A percentile compares a stretch with the other conserved stretches of the same genome.
Evolutionary conservation across 2,888 invertebrate genomes (phyloP).

Genomic region (Drosophila quinaria): DNA sequence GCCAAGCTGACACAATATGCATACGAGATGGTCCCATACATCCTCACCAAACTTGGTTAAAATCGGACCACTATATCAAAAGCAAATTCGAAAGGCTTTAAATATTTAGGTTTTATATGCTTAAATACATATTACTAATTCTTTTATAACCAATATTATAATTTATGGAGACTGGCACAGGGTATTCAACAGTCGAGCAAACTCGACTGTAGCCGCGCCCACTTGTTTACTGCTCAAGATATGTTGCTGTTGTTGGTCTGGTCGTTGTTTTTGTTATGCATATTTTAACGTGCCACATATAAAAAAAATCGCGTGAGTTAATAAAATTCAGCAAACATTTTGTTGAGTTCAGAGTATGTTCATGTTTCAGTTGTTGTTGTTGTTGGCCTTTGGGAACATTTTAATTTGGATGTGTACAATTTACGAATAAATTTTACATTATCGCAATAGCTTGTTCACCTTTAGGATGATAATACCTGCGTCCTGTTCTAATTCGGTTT

Average conservation of each 20-base stretch:
- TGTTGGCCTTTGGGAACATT: slow-evolving; percentile 42
- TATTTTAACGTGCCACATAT: slow-evolving; percentile 37
- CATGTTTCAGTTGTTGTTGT: slow-evolving; percentile 4
- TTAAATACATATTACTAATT: too few relatives aligned
- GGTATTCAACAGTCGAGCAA: too few relatives aligned
- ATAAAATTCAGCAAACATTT: slow-evolving; percentile 44
- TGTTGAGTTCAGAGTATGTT: slow-evolving; percentile 16
- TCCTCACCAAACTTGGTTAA: too few relatives aligned
- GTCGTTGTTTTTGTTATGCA: slow-evolving; percentile 33
- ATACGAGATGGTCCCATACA: too few relatives aligned
- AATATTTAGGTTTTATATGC: too few relatives aligned
- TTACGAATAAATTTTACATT: slow-evolving; percentile 23
- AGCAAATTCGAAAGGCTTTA: too few relatives aligned
- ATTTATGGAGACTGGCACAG: too few relatives aligned
- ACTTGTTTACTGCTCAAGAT: slow-evolving; percentile 34
- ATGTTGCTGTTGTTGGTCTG: slow-evolving; percentile 13
- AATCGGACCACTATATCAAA: too few relatives aligned
- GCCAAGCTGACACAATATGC: too few relatives aligned
- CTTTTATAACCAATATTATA: too few relatives aligned
- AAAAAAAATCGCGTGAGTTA: slow-evolving; percentile 42
- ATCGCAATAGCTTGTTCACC: not conserved
- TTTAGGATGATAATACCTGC: not conserved
- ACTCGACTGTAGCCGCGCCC: too few relatives aligned
- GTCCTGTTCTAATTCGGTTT: not conserved
- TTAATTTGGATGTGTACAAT: slow-evolving; percentile 52